A percentile compares a stretch with the other conserved stretches of the same genome.
Conservation (phyloP, 2,888 invertebrate genomes). For the Drosophila anomalata region DNA sequence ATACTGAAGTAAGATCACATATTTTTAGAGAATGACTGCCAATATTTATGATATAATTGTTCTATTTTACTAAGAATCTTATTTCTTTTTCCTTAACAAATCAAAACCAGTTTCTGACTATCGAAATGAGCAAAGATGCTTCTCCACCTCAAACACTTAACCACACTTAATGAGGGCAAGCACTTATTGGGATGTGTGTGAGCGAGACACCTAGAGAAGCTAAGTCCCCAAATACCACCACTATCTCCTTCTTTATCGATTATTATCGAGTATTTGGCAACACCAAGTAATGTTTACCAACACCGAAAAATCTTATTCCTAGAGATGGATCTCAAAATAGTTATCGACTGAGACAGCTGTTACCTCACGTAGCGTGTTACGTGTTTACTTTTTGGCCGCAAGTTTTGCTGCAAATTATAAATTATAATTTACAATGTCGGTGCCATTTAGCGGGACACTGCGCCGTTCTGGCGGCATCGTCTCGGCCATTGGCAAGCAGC, state of each 20-base stretch:
- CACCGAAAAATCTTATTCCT: neutral
- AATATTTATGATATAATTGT: neutral
- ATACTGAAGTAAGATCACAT: neutral
- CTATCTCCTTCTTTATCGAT: neutral
- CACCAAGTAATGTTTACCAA: neutral
- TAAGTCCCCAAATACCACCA: neutral
- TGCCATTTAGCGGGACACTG: constrained; percentile 89
- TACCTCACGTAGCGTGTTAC: constrained; percentile 34
- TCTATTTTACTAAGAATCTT: neutral
- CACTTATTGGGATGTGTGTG: neutral
- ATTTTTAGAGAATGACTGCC: neutral
- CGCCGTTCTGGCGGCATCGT: constrained; percentile 88
- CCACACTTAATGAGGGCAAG: constrained; percentile 2
- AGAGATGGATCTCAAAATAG: constrained; percentile 1
- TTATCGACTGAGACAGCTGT: constrained; percentile 29
- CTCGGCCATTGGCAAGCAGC: constrained; percentile 90
- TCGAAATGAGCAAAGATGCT: neutral
- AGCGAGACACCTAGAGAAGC: neutral
- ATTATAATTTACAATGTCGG: constrained; percentile 86
- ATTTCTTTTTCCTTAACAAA: neutral
- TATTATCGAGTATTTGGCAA: neutral
- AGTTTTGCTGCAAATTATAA: constrained; percentile 10
- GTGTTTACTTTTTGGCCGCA: constrained; percentile 3
- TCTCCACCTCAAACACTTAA: neutral
- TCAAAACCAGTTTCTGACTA: neutral